A percentile compares a stretch with the other conserved stretches of the same genome.
These are phyloP conservation scores for Anodontia alba DNA, from an alignment of 2,888 invertebrate species.

Conservation along the genomic window DNA sequence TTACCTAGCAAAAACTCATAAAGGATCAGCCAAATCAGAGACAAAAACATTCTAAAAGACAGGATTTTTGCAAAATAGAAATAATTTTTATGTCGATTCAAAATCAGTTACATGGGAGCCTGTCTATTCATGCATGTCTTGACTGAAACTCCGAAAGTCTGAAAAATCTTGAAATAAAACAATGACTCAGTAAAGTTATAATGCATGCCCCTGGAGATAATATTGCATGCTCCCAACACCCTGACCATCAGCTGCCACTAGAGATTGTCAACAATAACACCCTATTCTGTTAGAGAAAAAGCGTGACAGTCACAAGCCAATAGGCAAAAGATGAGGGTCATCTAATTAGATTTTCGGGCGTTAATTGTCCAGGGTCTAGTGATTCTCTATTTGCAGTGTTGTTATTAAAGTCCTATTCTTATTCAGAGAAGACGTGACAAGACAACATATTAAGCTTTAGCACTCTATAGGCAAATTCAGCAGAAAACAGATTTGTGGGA, in stretches of 20 bases:
- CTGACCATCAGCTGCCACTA: background rate
- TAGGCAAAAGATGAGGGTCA: constrained; percentile 14
- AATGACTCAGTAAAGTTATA: background rate
- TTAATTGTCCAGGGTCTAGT: background rate
- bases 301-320: background rate
- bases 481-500: no score
- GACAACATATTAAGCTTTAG: background rate
- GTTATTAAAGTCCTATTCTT: background rate
- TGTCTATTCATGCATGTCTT: no score
- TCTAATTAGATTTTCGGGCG: background rate
- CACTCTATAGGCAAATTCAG: no score
- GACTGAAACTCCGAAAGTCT: no score
- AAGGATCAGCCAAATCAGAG: no score
- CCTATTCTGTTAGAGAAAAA: background rate
- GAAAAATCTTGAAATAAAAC: background rate
- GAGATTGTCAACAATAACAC: constrained; percentile 1
- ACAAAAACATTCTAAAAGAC: no score
- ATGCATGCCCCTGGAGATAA: background rate
- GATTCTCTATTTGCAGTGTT: background rate
- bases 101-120: no score
- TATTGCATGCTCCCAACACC: constrained; percentile 3
- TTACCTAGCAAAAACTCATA: no score
- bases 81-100: no score
- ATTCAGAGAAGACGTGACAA: background rate
- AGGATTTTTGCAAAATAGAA: no score